Evolutionary conservation across 2,797 vertebrate genomes (phyloP), one percentile per base, ranked within the genome.

Genomic region (Coreius guichenoti): DNA sequence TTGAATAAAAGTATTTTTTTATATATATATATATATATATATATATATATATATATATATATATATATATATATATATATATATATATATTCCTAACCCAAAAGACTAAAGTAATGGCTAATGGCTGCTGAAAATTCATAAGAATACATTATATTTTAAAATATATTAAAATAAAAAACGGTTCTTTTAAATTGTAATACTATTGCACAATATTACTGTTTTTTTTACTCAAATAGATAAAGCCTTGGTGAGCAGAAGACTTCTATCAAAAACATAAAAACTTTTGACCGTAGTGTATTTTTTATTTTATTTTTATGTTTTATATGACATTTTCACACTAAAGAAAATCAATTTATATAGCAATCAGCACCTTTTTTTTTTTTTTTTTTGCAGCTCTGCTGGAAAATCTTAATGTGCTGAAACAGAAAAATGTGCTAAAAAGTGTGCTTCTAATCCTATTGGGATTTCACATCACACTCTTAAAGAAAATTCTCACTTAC

Each of bases 401-500:
- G 14, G n/a, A n/a, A 67, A 47, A 67, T 65, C 72, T 36, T 75
- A 45, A 79, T 79, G 39, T 79, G 56, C 56, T 63, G 63, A 63
- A 79, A 79, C 56, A 16, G 8, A 21, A 8, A 78, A 67, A 76
- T 68, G 47, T 83, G 82, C 31, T 68, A 83, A 83, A 68, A 67
- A 51, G 21, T 36, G 16, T 36, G 9, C n/a, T 58, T 26, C 3
- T 65, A 54, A 54, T 76, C 23, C 82, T 51, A 11, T 31, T 69
- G 83, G 49, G 49, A 78, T 83, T 65, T 68, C 45, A 14, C n/a
- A 49, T 70, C 63, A 69, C 68, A 85, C 83, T 63, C 43, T 43
- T 80, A 43, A 87, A 84, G 39, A 65, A 85, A 84, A 73, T 82
- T 56, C 4, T 49, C 74, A 63, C 61, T 81, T 76, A 69, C 84